Conservation (phyloP, 2,113 vertebrate genomes). For the Scomber japonicus region DNA sequence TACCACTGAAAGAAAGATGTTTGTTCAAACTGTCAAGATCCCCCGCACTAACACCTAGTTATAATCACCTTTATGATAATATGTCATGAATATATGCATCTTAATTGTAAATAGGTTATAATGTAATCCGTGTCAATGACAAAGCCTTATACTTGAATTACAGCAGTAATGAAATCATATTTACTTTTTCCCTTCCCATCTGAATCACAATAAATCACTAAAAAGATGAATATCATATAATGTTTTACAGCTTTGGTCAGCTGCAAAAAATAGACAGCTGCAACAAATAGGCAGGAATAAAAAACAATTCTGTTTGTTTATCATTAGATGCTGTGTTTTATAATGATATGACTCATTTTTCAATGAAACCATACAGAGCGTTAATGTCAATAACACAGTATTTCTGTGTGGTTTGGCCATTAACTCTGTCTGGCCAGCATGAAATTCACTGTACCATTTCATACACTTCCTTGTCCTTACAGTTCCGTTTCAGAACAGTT, state of each 20-base stretch:
- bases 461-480: conserved; percentile 18
- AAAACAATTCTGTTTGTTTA: conserved; percentile 8
- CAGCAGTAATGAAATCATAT: too few relatives aligned
- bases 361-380: conserved; percentile 32
- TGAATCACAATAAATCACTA: too few relatives aligned
- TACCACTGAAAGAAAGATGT: conserved; percentile 17
- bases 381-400: conserved; percentile 47
- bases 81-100: neutral
- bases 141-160: too few relatives aligned
- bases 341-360: conserved; percentile 45
- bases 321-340: conserved; percentile 35
- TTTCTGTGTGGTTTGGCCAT: conserved; percentile 36
- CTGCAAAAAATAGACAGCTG: neutral
- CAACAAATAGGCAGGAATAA: neutral
- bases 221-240: too few relatives aligned
- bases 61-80: neutral
- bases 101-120: too few relatives aligned
- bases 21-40: neutral
- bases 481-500: conserved; percentile 16
- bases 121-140: too few relatives aligned
- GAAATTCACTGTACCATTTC: conserved; percentile 38
- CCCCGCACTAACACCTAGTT: neutral
- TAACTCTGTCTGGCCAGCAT: conserved; percentile 17
- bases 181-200: too few relatives aligned
- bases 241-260: neutral